These are phyloP conservation scores for Patella depressa DNA, from an alignment of 2,888 invertebrate genomes.

Conservation along the genomic window DNA sequence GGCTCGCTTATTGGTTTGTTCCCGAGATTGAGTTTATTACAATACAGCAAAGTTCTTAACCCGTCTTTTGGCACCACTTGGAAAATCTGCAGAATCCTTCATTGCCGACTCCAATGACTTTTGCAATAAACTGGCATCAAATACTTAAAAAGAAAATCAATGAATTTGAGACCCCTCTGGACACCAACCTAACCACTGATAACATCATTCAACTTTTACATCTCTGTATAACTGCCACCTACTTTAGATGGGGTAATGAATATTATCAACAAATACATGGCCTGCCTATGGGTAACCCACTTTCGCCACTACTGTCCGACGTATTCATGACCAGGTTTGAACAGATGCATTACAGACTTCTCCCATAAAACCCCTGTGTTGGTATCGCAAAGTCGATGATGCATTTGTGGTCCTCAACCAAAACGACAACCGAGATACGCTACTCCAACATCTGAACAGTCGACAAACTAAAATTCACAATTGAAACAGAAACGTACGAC, in stretches of 20 bases:
- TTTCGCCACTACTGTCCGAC: neutral
- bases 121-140: too few relatives aligned
- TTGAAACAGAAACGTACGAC: neutral
- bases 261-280: neutral
- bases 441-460: neutral
- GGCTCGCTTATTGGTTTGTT: too few relatives aligned
- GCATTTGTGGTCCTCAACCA: neutral
- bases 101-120: too few relatives aligned
- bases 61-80: too few relatives aligned
- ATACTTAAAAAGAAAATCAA: too few relatives aligned
- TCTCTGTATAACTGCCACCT: neutral
- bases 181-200: too few relatives aligned
- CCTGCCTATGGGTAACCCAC: neutral
- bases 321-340: neutral
- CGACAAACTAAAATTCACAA: neutral
- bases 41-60: too few relatives aligned
- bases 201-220: neutral
- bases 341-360: neutral
- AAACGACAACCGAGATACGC: neutral
- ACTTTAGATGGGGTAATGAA: neutral
- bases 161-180: too few relatives aligned
- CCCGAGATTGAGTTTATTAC: too few relatives aligned
- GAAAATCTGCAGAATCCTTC: too few relatives aligned
- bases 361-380: neutral
- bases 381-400: neutral